A percentile compares a stretch with the other conserved stretches of the same genome.
Conservation (phyloP, 2,113 vertebrate genomes). For the Myrmecobius fasciatus region DNA sequence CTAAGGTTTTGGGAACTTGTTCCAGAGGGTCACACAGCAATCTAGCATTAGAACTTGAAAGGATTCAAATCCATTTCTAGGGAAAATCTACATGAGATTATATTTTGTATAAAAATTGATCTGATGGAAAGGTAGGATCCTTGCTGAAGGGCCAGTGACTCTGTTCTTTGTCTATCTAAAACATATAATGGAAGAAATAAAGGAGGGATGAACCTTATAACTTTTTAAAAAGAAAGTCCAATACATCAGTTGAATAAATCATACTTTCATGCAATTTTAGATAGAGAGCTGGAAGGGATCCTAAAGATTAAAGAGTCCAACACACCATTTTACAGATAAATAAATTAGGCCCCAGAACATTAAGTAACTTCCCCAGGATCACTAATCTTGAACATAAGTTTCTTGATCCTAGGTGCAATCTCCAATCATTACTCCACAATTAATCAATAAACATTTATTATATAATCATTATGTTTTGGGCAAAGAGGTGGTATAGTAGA, state of each 20-base stretch:
- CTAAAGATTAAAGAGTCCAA: neutral
- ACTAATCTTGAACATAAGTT: neutral
- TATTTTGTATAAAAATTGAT: slow-evolving; percentile 32
- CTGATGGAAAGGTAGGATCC: neutral
- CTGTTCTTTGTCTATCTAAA: slow-evolving; percentile 39
- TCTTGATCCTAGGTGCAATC: neutral
- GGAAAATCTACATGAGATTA: slow-evolving; percentile 17
- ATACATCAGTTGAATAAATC: neutral
- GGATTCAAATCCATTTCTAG: neutral
- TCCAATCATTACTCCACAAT: neutral
- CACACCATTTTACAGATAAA: neutral
- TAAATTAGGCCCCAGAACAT: neutral
- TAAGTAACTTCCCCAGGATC: neutral
- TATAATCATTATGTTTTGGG: neutral
- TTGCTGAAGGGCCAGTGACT: neutral
- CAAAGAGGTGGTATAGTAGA: neutral
- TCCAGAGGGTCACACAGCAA: slow-evolving; percentile 6
- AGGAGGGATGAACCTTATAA: neutral
- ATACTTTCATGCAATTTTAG: neutral
- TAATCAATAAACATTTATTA: neutral
- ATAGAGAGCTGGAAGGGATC: neutral
- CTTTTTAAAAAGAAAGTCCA: neutral
- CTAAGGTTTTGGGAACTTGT: neutral
- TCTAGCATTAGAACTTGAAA: neutral
- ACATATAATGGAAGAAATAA: neutral